These are phyloP conservation scores for Tethea ocularis DNA, from an alignment of 2,888 invertebrate species.

Conservation along the genomic window DNA sequence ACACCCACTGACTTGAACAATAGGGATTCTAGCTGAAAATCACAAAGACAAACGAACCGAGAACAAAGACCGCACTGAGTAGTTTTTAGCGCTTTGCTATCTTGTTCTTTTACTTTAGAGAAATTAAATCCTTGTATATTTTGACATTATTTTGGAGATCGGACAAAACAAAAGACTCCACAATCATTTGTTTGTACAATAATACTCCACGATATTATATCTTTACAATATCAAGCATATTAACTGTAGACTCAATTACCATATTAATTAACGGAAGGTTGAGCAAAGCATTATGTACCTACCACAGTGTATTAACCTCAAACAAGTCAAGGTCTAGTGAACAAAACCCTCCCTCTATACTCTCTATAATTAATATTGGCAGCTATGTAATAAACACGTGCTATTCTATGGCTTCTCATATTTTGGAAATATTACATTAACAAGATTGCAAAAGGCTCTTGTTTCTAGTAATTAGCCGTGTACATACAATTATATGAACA, in stretches of 20 bases:
- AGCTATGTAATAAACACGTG: slow-evolving; percentile 1
- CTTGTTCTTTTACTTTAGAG: slow-evolving; percentile 28
- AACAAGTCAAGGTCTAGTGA: slow-evolving; percentile 34
- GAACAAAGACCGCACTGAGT: slow-evolving; percentile 50
- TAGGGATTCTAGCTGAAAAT: slow-evolving; percentile 48
- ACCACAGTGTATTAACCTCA: slow-evolving; percentile 35
- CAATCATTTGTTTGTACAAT: background rate
- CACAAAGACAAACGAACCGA: slow-evolving; percentile 49
- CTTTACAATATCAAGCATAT: slow-evolving; percentile 12
- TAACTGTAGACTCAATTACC: slow-evolving; percentile 23
- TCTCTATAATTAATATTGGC: slow-evolving; percentile 24
- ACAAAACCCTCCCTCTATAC: slow-evolving; percentile 22
- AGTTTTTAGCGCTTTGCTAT: slow-evolving; percentile 38
- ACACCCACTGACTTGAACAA: slow-evolving; percentile 35
- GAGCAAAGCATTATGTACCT: slow-evolving; percentile 30
- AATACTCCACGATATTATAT: background rate
- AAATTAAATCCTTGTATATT: slow-evolving; percentile 28
- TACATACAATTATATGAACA: no score
- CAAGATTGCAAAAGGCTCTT: background rate
- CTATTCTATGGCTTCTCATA: background rate
- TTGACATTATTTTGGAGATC: slow-evolving; percentile 23
- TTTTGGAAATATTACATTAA: slow-evolving; percentile 1
- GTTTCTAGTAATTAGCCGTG: background rate
- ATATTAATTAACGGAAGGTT: slow-evolving; percentile 28
- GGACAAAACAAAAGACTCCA: background rate